phyloP scores from a whole-genome alignment of 2,797 vertebrate genomes.

The Trachurus trachurus region DNA sequence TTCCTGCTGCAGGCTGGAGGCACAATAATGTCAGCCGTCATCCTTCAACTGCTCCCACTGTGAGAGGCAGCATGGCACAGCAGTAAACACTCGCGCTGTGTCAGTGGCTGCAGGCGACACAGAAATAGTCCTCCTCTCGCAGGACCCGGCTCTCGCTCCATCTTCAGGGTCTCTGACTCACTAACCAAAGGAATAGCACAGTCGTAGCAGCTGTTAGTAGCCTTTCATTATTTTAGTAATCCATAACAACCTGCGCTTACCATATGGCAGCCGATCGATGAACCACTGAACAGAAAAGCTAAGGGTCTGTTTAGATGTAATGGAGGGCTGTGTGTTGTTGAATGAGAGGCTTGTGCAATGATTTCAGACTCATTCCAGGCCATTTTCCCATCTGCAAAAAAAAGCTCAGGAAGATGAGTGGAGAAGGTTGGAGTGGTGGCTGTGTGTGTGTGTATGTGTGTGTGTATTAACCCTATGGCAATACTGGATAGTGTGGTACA shows the following conservation, averaged over 20 bases:
- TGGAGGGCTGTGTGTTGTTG: slow-evolving; percentile 49
- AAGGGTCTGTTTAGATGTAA: slow-evolving; percentile 61
- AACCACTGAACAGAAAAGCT: slow-evolving; percentile 51
- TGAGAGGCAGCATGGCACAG: slow-evolving; percentile 81
- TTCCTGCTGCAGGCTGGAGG: slow-evolving; percentile 78
- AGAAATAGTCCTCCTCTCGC: slow-evolving; percentile 82
- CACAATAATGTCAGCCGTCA: slow-evolving; percentile 82
- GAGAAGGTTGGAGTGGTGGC: slow-evolving; percentile 27
- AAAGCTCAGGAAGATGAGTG: slow-evolving; percentile 24
- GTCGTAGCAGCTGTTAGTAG: slow-evolving; percentile 59
- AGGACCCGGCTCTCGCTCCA: slow-evolving; percentile 69
- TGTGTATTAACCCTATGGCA: slow-evolving; percentile 57
- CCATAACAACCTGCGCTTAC: slow-evolving; percentile 71
- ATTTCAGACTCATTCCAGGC: slow-evolving; percentile 49
- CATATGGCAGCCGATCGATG: slow-evolving; percentile 73
- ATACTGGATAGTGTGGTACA: slow-evolving; percentile 70
- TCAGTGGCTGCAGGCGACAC: slow-evolving; percentile 83
- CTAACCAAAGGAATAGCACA: slow-evolving; percentile 64
- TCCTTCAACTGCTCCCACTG: slow-evolving; percentile 82
- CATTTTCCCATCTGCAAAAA: slow-evolving; percentile 29
- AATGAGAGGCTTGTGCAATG: slow-evolving; percentile 22
- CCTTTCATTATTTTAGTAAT: slow-evolving; percentile 76
- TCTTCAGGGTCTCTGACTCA: slow-evolving; percentile 79
- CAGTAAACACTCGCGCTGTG: slow-evolving; percentile 84
- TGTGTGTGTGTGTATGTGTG: slow-evolving; percentile 43